Evolutionary conservation across 1,140 invertebrate species (phyloP), one percentile per base, ranked within the genome.

Genomic region (Drosophila saltans): DNA sequence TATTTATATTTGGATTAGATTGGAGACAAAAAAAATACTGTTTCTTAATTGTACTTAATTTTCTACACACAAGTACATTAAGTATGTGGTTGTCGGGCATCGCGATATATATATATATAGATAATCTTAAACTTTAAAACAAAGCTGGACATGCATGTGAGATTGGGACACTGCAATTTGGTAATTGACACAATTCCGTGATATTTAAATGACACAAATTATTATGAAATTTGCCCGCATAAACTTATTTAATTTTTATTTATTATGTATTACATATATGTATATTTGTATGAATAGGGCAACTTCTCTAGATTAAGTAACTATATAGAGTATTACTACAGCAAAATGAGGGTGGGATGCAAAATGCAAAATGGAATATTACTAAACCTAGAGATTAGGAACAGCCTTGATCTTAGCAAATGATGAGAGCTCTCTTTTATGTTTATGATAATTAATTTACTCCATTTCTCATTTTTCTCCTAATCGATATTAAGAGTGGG

Each of bases 401-500:
- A 52, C 45, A 52, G 45, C 45, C 45, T 52, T 52, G 24, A 10
- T 52, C 45, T 52, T 52, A 24, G 45, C 21, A 52, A 52, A 10
- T 52, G 24, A 24, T 48, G 21, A 48, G 45, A 48, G 21, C 9
- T 48, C 16, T 6, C 21, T 26, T 26, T 9, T 26, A 24, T 52
- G 45, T 3, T 7, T 52, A 21, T 26, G 45, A 52, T 52, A 52
- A 52, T 52, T 52, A 52, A 9, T 26, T 16, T 48, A 48, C 45
- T 48, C 16, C 16, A 74, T 81, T 69, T 10, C 10, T 30, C 30
- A 10, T 6, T 41, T 16, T 16, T 16, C 16, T 16, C 16, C 36
- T 66, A 52, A 63, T 66, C 39, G 43, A 66, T 71, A 10, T 40
- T 40, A 2, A 88, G 56, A 60, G 68, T 83, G 24, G 90, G 90